A percentile compares a stretch with the other conserved stretches of the same genome.
Evolutionary conservation across 2,888 invertebrate species (phyloP).

Genomic region (Diachrysia chrysitis): DNA sequence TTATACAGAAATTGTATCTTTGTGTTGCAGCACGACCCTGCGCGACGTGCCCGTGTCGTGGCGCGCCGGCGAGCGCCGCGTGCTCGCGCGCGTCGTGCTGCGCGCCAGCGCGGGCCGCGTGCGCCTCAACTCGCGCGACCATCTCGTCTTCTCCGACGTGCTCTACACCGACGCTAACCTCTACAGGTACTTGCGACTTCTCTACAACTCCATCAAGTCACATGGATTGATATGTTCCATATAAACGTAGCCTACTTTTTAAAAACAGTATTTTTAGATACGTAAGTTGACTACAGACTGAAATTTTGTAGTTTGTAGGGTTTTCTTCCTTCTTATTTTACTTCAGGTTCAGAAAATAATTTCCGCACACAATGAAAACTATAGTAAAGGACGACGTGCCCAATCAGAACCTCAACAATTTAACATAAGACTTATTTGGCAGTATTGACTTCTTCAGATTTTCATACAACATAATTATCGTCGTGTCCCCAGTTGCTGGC

Average conservation of each 20-base stretch:
- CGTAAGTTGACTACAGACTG: too few species aligned
- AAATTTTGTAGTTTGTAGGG: too few species aligned
- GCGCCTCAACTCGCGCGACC: slow-evolving; percentile 88
- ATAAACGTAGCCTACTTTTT: too few species aligned
- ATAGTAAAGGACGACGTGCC: too few species aligned
- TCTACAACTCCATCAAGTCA: not conserved
- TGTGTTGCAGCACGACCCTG: slow-evolving; percentile 82
- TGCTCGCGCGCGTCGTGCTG: slow-evolving; percentile 84
- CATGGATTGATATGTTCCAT: too few species aligned
- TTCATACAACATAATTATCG: too few species aligned
- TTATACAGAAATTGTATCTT: too few species aligned
- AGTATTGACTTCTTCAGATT: too few species aligned
- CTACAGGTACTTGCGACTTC: slow-evolving; percentile 86
- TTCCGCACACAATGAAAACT: too few species aligned
- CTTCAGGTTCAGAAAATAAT: too few species aligned
- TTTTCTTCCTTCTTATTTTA: too few species aligned
- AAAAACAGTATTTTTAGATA: too few species aligned
- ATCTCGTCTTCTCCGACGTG: slow-evolving; percentile 87
- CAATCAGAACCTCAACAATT: not conserved
- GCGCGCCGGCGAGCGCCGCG: slow-evolving; percentile 86
- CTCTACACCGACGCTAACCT: slow-evolving; percentile 87
- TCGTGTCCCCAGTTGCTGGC: slow-evolving; percentile 90
- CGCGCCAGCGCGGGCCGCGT: slow-evolving; percentile 87
- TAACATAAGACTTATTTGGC: not conserved
- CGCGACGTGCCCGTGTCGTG: slow-evolving; percentile 87